Evolutionary conservation across 1,140 invertebrate species (phyloP).

Genomic region (Trypoxylus dichotomus): DNA sequence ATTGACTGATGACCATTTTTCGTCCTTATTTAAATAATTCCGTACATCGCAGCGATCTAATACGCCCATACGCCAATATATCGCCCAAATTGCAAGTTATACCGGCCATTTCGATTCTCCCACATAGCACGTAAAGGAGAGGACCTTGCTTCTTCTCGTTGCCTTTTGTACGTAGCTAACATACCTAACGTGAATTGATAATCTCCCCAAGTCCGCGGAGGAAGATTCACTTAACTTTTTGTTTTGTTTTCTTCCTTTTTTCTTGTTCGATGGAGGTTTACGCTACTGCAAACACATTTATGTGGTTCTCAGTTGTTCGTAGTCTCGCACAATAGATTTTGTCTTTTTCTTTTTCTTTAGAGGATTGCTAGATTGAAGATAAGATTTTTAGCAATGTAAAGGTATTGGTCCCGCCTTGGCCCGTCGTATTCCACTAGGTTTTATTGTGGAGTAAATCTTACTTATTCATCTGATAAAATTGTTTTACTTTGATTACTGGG

Average conservation of each 20-base stretch:
- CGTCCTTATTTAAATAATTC: too few species aligned
- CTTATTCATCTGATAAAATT: too few species aligned
- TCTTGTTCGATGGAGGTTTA: not conserved
- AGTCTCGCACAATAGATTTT: not conserved
- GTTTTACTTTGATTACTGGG: too few species aligned
- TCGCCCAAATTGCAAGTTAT: too few species aligned
- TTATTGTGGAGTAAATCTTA: too few species aligned
- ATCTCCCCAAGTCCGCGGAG: not conserved
- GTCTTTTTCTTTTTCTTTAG: not conserved
- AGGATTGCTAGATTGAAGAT: not conserved
- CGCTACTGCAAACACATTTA: not conserved
- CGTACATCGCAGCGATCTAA: too few species aligned
- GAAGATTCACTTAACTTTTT: not conserved
- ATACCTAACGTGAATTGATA: constrained; percentile 18
- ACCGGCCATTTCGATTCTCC: too few species aligned
- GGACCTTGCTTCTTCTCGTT: not conserved
- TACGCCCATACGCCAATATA: too few species aligned
- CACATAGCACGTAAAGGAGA: too few species aligned
- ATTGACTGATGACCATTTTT: too few species aligned
- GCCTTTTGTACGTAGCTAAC: not conserved
- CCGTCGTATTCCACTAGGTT: too few species aligned
- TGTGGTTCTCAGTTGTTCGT: not conserved
- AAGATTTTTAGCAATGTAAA: not conserved
- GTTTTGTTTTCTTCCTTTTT: not conserved
- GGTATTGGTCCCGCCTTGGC: too few species aligned